Evolutionary conservation across 2,888 invertebrate species (phyloP).

Genomic region (Antitype chi): DNA sequence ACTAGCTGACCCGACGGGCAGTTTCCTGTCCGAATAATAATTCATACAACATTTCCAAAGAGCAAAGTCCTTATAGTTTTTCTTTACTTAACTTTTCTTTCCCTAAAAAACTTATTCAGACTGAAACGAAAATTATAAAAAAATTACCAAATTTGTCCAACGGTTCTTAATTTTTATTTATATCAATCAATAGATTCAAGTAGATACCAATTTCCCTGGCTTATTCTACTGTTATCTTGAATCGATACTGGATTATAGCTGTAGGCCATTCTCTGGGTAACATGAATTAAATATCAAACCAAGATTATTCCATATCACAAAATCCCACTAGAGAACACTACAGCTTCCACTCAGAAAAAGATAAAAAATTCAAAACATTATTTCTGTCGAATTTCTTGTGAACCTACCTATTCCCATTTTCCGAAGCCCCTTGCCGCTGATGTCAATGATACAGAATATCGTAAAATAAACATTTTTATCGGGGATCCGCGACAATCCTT

Average conservation of each 20-base stretch:
- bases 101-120: too few species aligned
- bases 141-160: too few species aligned
- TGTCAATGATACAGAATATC: constrained; percentile 61
- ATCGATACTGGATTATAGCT: too few species aligned
- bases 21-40: background rate
- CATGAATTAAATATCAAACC: constrained; percentile 44
- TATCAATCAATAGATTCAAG: background rate
- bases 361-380: constrained; percentile 57
- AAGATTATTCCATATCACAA: constrained; percentile 33
- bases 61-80: background rate
- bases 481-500: constrained; percentile 63
- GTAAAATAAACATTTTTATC: constrained; percentile 66
- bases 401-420: constrained; percentile 13
- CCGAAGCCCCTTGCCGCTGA: constrained; percentile 42
- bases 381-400: constrained; percentile 39
- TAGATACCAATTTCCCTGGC: too few species aligned
- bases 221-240: background rate
- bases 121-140: too few species aligned
- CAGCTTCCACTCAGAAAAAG: constrained; percentile 39
- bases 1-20: background rate
- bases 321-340: constrained; percentile 29
- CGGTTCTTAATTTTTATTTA: too few species aligned
- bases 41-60: background rate
- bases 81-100: too few species aligned
- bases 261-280: background rate